A percentile compares a stretch with the other conserved stretches of the same genome.
These are phyloP conservation scores for Poecilia latipinna DNA, from an alignment of 2,113 vertebrate species.

Conservation along the genomic window DNA sequence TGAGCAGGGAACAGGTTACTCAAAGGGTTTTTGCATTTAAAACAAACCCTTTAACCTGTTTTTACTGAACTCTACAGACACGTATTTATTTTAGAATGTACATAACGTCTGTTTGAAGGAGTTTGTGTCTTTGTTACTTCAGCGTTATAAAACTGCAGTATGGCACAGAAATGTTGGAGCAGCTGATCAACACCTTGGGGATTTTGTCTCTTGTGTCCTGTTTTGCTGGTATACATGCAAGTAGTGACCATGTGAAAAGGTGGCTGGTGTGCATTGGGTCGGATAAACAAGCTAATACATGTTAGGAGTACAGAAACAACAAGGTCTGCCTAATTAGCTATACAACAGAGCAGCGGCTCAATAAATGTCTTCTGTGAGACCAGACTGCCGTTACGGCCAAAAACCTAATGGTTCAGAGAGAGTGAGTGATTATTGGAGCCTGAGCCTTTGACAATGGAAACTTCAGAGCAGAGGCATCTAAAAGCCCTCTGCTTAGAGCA, in stretches of 20 bases:
- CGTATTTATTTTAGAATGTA: neutral
- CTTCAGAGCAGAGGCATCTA: constrained; percentile 54
- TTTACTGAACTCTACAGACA: no score
- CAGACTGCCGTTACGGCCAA: constrained; percentile 61
- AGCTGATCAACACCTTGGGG: constrained; percentile 26
- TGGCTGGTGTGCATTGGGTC: constrained; percentile 52
- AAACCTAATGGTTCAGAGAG: constrained; percentile 73
- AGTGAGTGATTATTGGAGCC: constrained; percentile 68
- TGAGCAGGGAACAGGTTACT: no score
- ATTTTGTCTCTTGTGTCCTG: constrained; percentile 13
- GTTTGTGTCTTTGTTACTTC: neutral
- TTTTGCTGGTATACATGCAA: constrained; percentile 18
- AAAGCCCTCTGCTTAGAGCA: constrained; percentile 15
- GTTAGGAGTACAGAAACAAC: constrained; percentile 64
- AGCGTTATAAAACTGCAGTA: neutral
- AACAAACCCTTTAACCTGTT: no score
- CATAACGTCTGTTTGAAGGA: no score
- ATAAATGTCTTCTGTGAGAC: constrained; percentile 67
- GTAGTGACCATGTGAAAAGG: constrained; percentile 49
- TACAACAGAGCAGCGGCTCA: constrained; percentile 69
- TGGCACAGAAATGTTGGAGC: neutral
- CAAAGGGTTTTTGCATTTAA: no score
- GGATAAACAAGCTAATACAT: constrained; percentile 68
- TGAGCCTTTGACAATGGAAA: constrained; percentile 55
- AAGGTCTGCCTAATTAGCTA: constrained; percentile 71